Evolutionary conservation across 1,140 invertebrate genomes (phyloP), one percentile per base, ranked within the genome.

Genomic region (Thaumatotibia leucotreta): DNA sequence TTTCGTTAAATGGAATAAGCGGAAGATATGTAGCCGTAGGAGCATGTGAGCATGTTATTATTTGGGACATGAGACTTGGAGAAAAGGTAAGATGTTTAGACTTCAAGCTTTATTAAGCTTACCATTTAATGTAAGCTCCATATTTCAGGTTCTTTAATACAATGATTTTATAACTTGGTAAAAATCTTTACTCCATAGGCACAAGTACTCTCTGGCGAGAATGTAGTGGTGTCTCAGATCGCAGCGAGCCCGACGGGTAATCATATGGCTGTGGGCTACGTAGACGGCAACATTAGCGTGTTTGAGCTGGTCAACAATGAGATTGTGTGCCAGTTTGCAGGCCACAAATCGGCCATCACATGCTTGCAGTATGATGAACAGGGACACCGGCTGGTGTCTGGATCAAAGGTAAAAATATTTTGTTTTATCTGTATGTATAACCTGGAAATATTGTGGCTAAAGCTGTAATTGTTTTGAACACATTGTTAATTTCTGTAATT

Each of bases 41-140:
- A 32, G 97, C 97, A 22, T 97, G 96, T 84, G 98, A 99, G 93
- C 95, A 97, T 93, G 95, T 99, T 62, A 94, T 96, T 76, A 93
- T 99, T 69, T 99, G 98, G 97, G 98, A 99, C 92, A 92, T 98
- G 73, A 93, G 96, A 72, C 95, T 97, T 32, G 95, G 96, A 54
- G 96, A 98, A 92, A 97, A 97, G 91, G 97, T 98, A 91, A 80
- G 69, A 67, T 17, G 14, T 62, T 14, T n/a, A 27, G 50, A 63
- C 20, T 14, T 3, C n/a, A 33, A 31, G 52, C 11, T 68, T 29
- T 14, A 33, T 5, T 70, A 23, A 6, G 11, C 35, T 2, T 45
- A 45, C 6, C 14, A 17, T 8, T 9, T 20, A 20, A 45, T 4
- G 14, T n/a, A 35, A 35, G 4, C 6, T 4, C 27, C 6, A 4